Evolutionary conservation across 2,888 invertebrate species (phyloP).

Genomic region (Mactromeris polynyma): DNA sequence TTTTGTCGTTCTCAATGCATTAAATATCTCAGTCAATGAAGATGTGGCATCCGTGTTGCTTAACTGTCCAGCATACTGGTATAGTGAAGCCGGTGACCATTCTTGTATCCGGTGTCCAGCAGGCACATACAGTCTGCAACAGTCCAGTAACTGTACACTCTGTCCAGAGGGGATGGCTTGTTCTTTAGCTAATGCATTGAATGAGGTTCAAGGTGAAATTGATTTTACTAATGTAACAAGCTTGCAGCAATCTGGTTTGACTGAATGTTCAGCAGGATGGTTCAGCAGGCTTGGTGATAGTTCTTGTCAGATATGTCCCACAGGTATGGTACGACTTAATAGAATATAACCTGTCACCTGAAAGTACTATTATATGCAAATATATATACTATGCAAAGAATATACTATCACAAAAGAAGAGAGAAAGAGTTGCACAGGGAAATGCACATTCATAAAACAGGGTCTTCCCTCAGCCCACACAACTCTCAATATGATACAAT

Average conservation of each 20-base stretch:
- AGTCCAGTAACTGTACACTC: slow-evolving; percentile 70
- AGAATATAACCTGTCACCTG: slow-evolving; percentile 16
- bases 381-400: neutral
- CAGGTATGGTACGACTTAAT: slow-evolving; percentile 39
- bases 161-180: slow-evolving; percentile 77
- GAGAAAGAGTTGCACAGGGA: no score
- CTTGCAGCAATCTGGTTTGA: slow-evolving; percentile 29
- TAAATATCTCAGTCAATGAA: neutral
- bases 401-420: neutral
- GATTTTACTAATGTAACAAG: neutral
- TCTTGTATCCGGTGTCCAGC: slow-evolving; percentile 67
- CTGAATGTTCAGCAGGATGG: slow-evolving; percentile 68
- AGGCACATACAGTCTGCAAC: slow-evolving; percentile 52
- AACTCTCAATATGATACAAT: no score
- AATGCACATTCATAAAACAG: no score
- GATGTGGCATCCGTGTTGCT: neutral
- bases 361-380: neutral
- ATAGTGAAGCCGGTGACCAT: slow-evolving; percentile 62
- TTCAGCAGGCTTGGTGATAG: slow-evolving; percentile 68
- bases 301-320: slow-evolving; percentile 61
- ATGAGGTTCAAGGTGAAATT: neutral
- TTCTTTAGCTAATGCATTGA: neutral
- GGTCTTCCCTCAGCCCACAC: no score
- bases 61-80: slow-evolving; percentile 67
- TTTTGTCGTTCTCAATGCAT: neutral